Base-by-base conservation (phyloP, 2,797 vertebrate genomes). In the Orientallactaga sibirica region DNA sequence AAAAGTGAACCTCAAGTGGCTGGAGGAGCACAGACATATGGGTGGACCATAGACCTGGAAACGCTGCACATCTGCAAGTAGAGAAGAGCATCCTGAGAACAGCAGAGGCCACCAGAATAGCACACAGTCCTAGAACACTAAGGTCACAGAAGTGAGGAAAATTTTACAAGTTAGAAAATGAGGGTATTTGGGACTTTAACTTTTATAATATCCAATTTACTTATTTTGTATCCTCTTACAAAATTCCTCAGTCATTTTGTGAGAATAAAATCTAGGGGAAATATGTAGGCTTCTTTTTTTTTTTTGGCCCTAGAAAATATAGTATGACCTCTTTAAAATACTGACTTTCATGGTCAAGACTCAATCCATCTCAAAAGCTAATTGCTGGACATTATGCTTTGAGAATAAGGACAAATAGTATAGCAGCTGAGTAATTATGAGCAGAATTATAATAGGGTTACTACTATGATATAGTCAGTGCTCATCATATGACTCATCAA, bases 201-300 rank as follows among this genome's bases (percentile, higher is more conserved):
- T 83, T 75, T 71, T 64, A 75, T 33, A 80, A 90, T 20, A 70
- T 2, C 25, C 18, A 90, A 62, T 81, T 86, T 82, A 77, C 8
- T 37, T 82, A 18, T 2, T 2, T 22, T 93, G 58, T 84, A 55
- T 58, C 86, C 62, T 77, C 74, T 84, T 71, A 61, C 62, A 90
- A 91, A 91, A 94, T 43, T 77, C 80, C 77, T 81, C 37, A 58
- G 43, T 27, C 37, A 74, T 5, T 8, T 0, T 67, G 58, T 67
- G 33, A 90, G 37, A 87, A 87, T n/a, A 81, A 92, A 97, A 77
- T 78, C 64, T 61, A 80, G 41, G 43, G 18, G 7, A 82, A 91
- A 77, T 43, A 33, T 4, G 55, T 62, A 78, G 24, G 55, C 19
- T 10, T 33, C 41, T 25, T 24, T 67, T 41, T 78, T 52, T n/a